These are phyloP conservation scores for Taenioides sp. DNA, from an alignment of 2,797 vertebrate species.

Conservation along the genomic window DNA sequence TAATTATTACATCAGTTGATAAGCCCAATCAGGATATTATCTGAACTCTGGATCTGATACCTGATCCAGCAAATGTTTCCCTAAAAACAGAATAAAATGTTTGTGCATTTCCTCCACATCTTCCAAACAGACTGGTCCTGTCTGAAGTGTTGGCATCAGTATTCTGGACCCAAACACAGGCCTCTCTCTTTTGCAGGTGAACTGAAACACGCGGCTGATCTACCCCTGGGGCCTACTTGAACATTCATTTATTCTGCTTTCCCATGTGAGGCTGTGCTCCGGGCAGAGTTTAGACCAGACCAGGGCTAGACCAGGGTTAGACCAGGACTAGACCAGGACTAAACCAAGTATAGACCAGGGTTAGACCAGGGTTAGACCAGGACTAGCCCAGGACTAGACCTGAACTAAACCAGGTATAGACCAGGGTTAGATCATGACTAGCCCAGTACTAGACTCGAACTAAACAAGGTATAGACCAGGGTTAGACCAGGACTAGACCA, in stretches of 20 bases:
- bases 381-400: background rate
- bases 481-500: background rate
- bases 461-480: background rate
- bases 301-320: background rate
- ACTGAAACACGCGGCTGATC: constrained; percentile 38
- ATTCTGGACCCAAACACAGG: constrained; percentile 51
- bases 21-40: too few species aligned
- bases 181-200: constrained; percentile 58
- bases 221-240: constrained; percentile 52
- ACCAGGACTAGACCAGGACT: too few species aligned
- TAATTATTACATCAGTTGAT: too few species aligned
- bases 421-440: too few species aligned
- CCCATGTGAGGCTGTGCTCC: constrained; percentile 47
- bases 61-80: too few species aligned
- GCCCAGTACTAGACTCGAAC: background rate
- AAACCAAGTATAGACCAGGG: background rate
- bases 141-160: constrained; percentile 32
- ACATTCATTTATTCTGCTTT: constrained; percentile 70
- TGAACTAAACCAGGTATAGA: too few species aligned
- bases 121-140: constrained; percentile 2
- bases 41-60: too few species aligned
- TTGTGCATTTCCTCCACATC: too few species aligned
- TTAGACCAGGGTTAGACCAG: background rate
- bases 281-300: constrained; percentile 42
- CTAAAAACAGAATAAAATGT: too few species aligned